Percentiles rank a stretch among this genome's conserved stretches.
phyloP scores from a whole-genome alignment of 2,888 invertebrate genomes.

The Drosophila dives region DNA sequence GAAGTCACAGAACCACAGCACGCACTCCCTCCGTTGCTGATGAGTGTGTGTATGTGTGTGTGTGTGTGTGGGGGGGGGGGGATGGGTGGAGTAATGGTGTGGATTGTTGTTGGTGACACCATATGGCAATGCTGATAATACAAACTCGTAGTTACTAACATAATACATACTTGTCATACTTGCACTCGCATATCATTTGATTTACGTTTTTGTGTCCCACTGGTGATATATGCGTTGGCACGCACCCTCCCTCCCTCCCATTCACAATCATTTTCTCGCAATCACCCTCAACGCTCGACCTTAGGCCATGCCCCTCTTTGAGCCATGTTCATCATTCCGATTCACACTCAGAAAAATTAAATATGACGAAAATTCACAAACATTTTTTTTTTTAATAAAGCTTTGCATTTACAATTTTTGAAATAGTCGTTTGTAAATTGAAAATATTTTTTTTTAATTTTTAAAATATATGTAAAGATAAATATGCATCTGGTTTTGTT shows the following conservation, averaged over 20 bases:
- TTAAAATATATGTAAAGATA: background rate
- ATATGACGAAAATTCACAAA: background rate
- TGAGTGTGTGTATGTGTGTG: background rate
- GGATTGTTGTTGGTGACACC: slow-evolving; percentile 24
- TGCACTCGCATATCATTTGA: slow-evolving; percentile 78
- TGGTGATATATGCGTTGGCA: slow-evolving; percentile 73
- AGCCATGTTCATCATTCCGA: slow-evolving; percentile 33
- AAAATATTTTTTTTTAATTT: background rate
- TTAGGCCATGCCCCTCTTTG: slow-evolving; percentile 3
- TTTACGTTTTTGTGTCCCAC: slow-evolving; percentile 74
- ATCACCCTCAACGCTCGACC: background rate
- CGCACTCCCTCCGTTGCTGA: slow-evolving; percentile 21
- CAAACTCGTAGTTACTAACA: slow-evolving; percentile 67
- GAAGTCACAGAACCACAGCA: slow-evolving; percentile 30
- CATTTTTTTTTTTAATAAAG: background rate
- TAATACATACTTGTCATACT: slow-evolving; percentile 78
- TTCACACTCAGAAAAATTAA: background rate
- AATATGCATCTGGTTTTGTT: background rate
- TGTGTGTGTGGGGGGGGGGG: background rate
- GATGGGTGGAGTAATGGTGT: background rate
- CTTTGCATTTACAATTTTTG: background rate
- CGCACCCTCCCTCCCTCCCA: slow-evolving; percentile 13
- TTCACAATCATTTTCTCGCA: background rate
- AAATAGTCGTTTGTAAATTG: background rate
- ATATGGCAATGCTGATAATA: slow-evolving; percentile 73